Percentiles rank a stretch among this genome's conserved stretches.
Evolutionary conservation across 64 coral and sea anemone species (phyloP).

Genomic region (Actinia tenebrosa): DNA sequence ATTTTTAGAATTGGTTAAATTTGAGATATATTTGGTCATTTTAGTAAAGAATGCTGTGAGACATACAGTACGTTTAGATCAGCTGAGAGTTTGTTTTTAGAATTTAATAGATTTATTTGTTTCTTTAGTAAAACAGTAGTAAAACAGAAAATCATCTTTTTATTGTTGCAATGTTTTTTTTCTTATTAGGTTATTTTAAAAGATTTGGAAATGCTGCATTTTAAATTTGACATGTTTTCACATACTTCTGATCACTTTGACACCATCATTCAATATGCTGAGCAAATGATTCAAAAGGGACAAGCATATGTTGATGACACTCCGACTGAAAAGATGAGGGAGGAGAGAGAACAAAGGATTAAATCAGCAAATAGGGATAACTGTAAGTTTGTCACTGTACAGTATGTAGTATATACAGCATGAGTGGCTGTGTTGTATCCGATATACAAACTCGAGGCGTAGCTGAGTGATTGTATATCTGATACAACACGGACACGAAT

Average conservation of each 20-base stretch:
- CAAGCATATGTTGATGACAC: slow-evolving; percentile 92
- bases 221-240: slow-evolving; percentile 79
- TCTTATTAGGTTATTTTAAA: slow-evolving; percentile 76
- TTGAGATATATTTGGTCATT: too few relatives aligned
- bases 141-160: neutral
- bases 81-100: too few relatives aligned
- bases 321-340: slow-evolving; percentile 82
- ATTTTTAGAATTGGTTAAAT: neutral
- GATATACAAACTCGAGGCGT: too few relatives aligned
- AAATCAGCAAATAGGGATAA: slow-evolving; percentile 90
- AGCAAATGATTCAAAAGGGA: slow-evolving; percentile 83
- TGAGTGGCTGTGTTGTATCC: too few relatives aligned
- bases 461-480: too few relatives aligned
- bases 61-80: too few relatives aligned
- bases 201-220: slow-evolving; percentile 77
- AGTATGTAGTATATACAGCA: too few relatives aligned
- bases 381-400: slow-evolving; percentile 52
- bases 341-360: slow-evolving; percentile 74
- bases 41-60: too few relatives aligned
- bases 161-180: neutral
- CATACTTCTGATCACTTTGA: slow-evolving; percentile 99
- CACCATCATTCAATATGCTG: slow-evolving; percentile 69
- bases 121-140: too few relatives aligned
- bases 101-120: too few relatives aligned
- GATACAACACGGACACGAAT: too few relatives aligned